Conservation (phyloP, 2,888 invertebrate species). For the Eilema depressum region DNA sequence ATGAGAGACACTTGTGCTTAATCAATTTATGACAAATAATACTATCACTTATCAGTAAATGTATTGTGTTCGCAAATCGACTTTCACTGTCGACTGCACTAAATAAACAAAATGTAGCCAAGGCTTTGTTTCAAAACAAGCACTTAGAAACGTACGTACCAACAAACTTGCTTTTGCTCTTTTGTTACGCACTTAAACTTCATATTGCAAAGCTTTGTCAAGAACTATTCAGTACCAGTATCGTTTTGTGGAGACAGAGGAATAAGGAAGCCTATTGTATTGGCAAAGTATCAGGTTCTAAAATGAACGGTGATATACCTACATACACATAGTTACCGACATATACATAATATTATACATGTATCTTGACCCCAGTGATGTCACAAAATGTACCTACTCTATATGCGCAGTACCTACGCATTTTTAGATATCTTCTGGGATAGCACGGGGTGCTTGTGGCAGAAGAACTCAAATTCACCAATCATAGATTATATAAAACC, state of each 20-base stretch:
- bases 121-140: background rate
- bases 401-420: no score
- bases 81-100: background rate
- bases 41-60: background rate
- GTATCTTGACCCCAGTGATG: no score
- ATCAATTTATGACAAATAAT: background rate
- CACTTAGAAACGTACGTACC: background rate
- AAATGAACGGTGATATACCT: background rate
- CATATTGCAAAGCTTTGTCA: background rate
- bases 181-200: background rate
- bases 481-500: no score
- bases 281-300: background rate
- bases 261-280: background rate
- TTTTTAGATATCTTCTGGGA: no score
- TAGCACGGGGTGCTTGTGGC: no score
- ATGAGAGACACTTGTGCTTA: background rate
- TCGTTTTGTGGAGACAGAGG: background rate
- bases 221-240: background rate
- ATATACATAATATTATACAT: no score
- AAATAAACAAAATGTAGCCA: background rate
- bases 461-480: no score
- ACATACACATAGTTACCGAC: background rate
- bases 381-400: no score
- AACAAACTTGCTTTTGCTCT: no score
- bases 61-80: background rate